These are phyloP conservation scores for Thomomys bottae DNA, from an alignment of 2,113 vertebrate genomes.

Conservation along the genomic window DNA sequence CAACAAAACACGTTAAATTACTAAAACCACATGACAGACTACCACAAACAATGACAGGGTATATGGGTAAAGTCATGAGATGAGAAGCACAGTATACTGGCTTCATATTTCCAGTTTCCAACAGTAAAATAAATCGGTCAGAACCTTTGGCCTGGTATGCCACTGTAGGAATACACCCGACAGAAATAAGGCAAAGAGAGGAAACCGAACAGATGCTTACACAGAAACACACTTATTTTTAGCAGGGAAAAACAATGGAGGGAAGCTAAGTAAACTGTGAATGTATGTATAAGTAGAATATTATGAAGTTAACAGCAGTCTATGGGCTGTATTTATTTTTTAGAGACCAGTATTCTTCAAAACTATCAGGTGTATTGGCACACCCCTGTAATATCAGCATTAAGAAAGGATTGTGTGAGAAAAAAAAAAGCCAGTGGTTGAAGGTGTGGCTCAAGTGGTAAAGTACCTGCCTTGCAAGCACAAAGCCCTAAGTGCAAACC, in stretches of 20 bases:
- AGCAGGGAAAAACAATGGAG: neutral
- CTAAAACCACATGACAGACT: neutral
- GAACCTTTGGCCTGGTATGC: neutral
- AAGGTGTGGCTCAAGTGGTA: no score
- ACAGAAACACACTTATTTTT: conserved; percentile 56
- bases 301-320: conserved; percentile 16
- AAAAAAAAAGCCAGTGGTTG: no score
- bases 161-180: neutral
- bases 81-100: neutral
- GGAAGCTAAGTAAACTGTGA: conserved; percentile 13
- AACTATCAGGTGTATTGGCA: neutral
- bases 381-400: no score
- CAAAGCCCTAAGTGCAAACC: no score
- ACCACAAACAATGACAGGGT: neutral
- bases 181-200: conserved; percentile 48
- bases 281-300: neutral
- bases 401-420: no score
- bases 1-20: conserved; percentile 27
- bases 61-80: neutral
- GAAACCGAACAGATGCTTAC: conserved; percentile 50
- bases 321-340: neutral
- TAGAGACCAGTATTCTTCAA: conserved; percentile 18
- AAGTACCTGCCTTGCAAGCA: no score
- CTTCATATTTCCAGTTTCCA: conserved; percentile 13
- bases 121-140: neutral